These are phyloP conservation scores for Hoplodrina ambigua DNA, from an alignment of 2,888 invertebrate genomes.

Conservation along the genomic window DNA sequence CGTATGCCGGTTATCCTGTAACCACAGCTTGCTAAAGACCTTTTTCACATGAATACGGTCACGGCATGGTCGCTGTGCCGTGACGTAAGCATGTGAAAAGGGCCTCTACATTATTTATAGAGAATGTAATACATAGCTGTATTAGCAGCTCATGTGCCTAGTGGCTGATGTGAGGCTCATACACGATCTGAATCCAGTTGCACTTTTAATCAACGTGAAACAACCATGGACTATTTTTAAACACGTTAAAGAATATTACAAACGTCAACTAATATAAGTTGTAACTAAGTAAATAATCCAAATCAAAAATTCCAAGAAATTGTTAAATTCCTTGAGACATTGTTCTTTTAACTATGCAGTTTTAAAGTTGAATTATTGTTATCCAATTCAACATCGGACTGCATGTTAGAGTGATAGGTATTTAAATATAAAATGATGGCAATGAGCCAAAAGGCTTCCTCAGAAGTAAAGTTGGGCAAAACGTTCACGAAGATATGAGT, in stretches of 20 bases:
- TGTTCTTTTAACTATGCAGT: conserved; percentile 5
- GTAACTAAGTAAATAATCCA: background rate
- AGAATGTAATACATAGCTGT: too few relatives aligned
- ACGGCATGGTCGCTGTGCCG: too few relatives aligned
- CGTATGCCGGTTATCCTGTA: conserved; percentile 88
- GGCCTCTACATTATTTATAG: too few relatives aligned
- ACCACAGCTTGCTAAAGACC: conserved; percentile 73
- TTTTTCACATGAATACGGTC: too few relatives aligned
- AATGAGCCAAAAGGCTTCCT: conserved; percentile 17
- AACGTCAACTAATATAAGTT: background rate
- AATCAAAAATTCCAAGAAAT: conserved; percentile 7
- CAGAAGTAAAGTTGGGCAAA: conserved; percentile 20
- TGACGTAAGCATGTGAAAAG: too few relatives aligned
- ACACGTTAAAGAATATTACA: conserved; percentile 12
- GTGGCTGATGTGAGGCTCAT: too few relatives aligned
- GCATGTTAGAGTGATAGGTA: conserved; percentile 6
- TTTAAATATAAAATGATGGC: conserved; percentile 41
- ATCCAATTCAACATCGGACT: conserved; percentile 21
- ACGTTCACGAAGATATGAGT: background rate
- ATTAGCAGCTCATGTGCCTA: too few relatives aligned
- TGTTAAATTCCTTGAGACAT: conserved; percentile 11
- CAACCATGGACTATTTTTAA: background rate
- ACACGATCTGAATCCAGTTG: background rate
- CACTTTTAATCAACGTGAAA: background rate
- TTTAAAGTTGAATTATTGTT: conserved; percentile 40